A percentile compares a stretch with the other conserved stretches of the same genome.
Evolutionary conservation across 2,888 invertebrate genomes (phyloP).

Genomic region (Oscheius sp.): DNA sequence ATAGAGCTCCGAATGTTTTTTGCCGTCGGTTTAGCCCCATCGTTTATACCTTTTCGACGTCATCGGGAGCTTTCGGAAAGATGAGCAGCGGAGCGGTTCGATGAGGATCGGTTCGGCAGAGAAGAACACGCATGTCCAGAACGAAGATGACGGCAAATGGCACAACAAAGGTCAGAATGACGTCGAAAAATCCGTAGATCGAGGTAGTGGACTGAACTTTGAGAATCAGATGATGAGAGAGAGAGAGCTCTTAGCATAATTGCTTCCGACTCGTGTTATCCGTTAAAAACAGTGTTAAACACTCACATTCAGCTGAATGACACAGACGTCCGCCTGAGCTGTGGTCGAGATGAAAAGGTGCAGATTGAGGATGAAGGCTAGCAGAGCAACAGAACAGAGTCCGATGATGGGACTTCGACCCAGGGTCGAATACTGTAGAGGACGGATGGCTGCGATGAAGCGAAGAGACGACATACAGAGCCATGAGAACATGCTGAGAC

Average conservation of each 20-base stretch:
- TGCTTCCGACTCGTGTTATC: not conserved
- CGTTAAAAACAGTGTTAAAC: not conserved
- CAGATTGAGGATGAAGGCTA: conserved; percentile 49
- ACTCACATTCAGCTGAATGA: conserved; percentile 47
- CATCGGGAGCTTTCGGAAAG: conserved; percentile 64
- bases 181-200: conserved; percentile 45
- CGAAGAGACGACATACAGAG: conserved; percentile 65
- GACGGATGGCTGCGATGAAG: conserved; percentile 58
- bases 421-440: conserved; percentile 50
- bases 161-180: conserved; percentile 54
- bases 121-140: conserved; percentile 63
- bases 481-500: conserved; percentile 67
- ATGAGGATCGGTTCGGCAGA: conserved; percentile 51
- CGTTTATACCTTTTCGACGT: conserved; percentile 56
- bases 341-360: conserved; percentile 50
- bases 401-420: conserved; percentile 50
- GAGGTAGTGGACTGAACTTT: conserved; percentile 18
- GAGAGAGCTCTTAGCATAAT: not conserved
- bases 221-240: not conserved
- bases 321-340: conserved; percentile 41
- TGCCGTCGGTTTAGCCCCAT: not conserved
- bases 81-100: conserved; percentile 60
- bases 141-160: conserved; percentile 53
- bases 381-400: conserved; percentile 40
- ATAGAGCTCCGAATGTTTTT: conserved; percentile 15